A percentile compares a stretch with the other conserved stretches of the same genome.
These are phyloP conservation scores for Copidosoma floridanum DNA, from an alignment of 1,140 invertebrate genomes.

Conservation along the genomic window DNA sequence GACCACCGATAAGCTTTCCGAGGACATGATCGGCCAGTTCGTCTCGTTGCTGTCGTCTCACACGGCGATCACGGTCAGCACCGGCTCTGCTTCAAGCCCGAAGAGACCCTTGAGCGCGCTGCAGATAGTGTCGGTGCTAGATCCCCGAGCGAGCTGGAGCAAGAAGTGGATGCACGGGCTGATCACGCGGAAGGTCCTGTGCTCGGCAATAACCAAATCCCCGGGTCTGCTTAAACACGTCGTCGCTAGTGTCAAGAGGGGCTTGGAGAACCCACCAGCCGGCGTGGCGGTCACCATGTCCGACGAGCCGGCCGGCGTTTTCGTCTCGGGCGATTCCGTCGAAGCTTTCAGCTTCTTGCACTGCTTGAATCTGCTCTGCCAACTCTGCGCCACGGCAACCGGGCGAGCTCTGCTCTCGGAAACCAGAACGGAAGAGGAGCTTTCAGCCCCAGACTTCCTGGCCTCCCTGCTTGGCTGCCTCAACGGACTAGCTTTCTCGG, in stretches of 20 bases:
- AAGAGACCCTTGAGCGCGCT: constrained; percentile 39
- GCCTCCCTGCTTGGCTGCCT: constrained; percentile 38
- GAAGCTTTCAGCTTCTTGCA: constrained; percentile 49
- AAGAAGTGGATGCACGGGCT: constrained; percentile 47
- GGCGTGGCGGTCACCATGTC: constrained; percentile 36
- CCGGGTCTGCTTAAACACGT: constrained; percentile 42
- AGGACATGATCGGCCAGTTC: constrained; percentile 51
- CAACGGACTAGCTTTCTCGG: constrained; percentile 39
- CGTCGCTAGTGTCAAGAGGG: constrained; percentile 32
- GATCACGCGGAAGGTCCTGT: constrained; percentile 41
- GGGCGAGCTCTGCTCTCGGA: constrained; percentile 42
- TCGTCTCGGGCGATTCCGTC: constrained; percentile 48
- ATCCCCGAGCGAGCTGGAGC: constrained; percentile 49
- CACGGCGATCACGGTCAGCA: not conserved
- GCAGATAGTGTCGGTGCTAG: constrained; percentile 47
- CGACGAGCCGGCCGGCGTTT: constrained; percentile 44
- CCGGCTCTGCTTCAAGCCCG: too few relatives aligned
- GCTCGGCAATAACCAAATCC: constrained; percentile 40
- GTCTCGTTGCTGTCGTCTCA: constrained; percentile 41
- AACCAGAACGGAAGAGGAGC: constrained; percentile 31
- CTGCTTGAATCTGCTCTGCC: constrained; percentile 43
- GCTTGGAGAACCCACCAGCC: constrained; percentile 37
- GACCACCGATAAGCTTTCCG: constrained; percentile 40
- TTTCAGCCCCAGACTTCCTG: constrained; percentile 42
- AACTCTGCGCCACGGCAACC: constrained; percentile 40